A percentile compares a stretch with the other conserved stretches of the same genome.
Conservation (phyloP, 1,140 invertebrate species). For the Drosophila biarmipes region DNA sequence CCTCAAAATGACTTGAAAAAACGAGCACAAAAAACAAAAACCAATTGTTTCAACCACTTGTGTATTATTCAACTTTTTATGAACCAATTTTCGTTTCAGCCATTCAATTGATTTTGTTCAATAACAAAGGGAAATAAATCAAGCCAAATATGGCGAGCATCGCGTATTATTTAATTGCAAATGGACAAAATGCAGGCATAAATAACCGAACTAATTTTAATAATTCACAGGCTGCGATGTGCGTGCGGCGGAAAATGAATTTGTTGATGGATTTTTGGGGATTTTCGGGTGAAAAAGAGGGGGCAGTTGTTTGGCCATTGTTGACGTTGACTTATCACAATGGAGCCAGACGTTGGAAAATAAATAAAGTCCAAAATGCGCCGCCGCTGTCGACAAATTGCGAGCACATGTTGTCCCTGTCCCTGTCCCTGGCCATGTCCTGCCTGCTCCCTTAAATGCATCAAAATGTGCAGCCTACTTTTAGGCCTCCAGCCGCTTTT, state of each 20-base stretch:
- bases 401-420: constrained; percentile 1
- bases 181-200: background rate
- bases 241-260: background rate
- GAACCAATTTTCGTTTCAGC: background rate
- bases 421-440: constrained; percentile 26
- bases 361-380: constrained; percentile 19
- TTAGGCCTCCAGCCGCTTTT: constrained; percentile 29
- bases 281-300: no score
- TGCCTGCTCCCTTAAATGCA: constrained; percentile 52
- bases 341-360: background rate
- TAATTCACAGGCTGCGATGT: background rate
- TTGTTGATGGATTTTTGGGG: background rate
- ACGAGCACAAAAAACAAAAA: no score
- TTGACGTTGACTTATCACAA: constrained; percentile 12
- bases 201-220: constrained; percentile 5
- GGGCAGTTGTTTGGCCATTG: background rate
- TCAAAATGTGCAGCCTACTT: constrained; percentile 67
- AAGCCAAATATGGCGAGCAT: background rate
- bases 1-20: no score
- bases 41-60: no score
- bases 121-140: constrained; percentile 8
- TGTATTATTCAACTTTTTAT: background rate
- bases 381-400: constrained; percentile 3
- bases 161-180: background rate
- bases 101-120: background rate